Conservation (phyloP, 2,888 invertebrate species). For the Drosophila nigricruria region DNA sequence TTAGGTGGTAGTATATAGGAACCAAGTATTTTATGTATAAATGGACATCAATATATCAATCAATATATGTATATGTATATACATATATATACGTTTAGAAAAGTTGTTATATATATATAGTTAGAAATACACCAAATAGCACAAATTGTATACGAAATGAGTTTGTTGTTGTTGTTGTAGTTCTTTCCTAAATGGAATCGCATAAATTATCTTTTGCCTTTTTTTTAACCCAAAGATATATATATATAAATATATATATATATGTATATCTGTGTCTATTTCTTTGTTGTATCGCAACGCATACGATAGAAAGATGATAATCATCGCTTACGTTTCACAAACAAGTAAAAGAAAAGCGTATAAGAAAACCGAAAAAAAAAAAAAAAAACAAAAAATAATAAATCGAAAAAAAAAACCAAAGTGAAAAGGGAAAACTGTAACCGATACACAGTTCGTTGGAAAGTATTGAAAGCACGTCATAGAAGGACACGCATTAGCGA, state of each 20-base stretch:
- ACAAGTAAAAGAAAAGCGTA: constrained; percentile 1
- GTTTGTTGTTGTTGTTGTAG: constrained; percentile 22
- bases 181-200: constrained; percentile 11
- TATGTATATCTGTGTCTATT: constrained; percentile 17
- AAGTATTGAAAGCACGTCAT: constrained; percentile 64
- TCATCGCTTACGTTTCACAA: constrained; percentile 57
- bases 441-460: constrained; percentile 47
- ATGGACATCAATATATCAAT: constrained; percentile 28
- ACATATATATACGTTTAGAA: not conserved
- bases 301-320: constrained; percentile 50
- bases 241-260: not conserved
- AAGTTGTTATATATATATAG: constrained; percentile 15
- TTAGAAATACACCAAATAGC: constrained; percentile 27
- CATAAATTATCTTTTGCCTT: not conserved
- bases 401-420: not conserved
- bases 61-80: constrained; percentile 1
- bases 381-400: not conserved
- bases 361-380: not conserved
- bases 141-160: constrained; percentile 33
- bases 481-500: constrained; percentile 59
- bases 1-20: constrained; percentile 4
- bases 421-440: constrained; percentile 36
- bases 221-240: constrained; percentile 12
- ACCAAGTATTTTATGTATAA: constrained; percentile 8
- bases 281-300: constrained; percentile 29